Conservation (phyloP, 2,113 vertebrate genomes). For the Hystrix cristata region DNA sequence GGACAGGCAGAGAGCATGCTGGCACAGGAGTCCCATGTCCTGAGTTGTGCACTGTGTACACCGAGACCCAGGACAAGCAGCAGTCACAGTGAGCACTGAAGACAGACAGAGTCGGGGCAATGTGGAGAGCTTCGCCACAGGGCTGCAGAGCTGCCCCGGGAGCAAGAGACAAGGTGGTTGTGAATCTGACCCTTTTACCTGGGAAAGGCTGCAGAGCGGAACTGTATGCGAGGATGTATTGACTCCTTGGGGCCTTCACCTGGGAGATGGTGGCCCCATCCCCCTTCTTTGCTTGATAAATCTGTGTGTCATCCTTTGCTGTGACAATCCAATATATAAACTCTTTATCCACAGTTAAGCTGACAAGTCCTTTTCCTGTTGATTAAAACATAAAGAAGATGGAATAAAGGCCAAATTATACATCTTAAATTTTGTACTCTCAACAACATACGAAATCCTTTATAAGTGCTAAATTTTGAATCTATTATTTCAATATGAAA, state of each 20-base stretch:
- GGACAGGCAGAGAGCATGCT: background rate
- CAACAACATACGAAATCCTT: background rate
- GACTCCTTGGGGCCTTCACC: background rate
- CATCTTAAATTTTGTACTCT: background rate
- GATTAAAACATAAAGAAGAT: conserved; percentile 52
- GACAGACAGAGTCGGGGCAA: background rate
- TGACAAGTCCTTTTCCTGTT: conserved; percentile 79
- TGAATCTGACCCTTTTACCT: conserved; percentile 78
- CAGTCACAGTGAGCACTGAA: accelerated
- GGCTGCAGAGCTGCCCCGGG: no score
- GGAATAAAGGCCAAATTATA: conserved; percentile 58
- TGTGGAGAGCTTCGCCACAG: accelerated
- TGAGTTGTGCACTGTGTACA: no score
- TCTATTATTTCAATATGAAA: background rate
- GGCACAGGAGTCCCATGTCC: background rate
- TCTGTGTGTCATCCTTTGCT: conserved; percentile 69
- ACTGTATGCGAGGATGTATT: conserved; percentile 84
- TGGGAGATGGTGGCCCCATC: conserved; percentile 37
- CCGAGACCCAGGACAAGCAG: background rate
- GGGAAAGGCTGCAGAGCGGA: conserved; percentile 83
- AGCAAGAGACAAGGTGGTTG: background rate
- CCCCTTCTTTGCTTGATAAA: conserved; percentile 83
- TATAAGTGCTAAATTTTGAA: conserved; percentile 6
- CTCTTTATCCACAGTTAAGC: conserved; percentile 85
- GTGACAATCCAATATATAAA: conserved; percentile 86